These are phyloP conservation scores for Benitochromis conjunctus DNA, from an alignment of 2,113 vertebrate genomes.

Conservation along the genomic window DNA sequence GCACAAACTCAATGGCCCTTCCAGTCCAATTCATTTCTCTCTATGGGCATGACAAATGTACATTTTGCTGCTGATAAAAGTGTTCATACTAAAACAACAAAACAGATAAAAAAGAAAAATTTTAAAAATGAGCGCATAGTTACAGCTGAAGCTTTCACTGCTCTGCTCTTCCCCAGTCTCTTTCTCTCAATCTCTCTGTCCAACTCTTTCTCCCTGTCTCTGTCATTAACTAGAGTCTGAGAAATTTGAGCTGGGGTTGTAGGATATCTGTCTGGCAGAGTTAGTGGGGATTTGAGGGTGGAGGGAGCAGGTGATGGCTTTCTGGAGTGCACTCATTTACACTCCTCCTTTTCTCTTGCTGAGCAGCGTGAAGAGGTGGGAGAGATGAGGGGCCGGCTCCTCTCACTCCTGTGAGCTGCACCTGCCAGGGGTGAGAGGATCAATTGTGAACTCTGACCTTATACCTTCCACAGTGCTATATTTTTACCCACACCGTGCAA, in stretches of 20 bases:
- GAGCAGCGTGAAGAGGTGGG: constrained; percentile 80
- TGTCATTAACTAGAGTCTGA: constrained; percentile 18
- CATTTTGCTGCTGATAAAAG: constrained; percentile 63
- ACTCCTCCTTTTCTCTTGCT: constrained; percentile 77
- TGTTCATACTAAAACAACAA: constrained; percentile 53
- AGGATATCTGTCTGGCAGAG: constrained; percentile 57
- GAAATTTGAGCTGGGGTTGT: constrained; percentile 34
- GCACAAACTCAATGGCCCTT: constrained; percentile 63
- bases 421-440: constrained; percentile 70
- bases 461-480: constrained; percentile 60
- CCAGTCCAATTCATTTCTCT: constrained; percentile 65
- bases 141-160: constrained; percentile 26
- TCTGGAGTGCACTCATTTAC: constrained; percentile 79
- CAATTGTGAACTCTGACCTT: constrained; percentile 72
- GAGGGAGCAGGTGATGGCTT: constrained; percentile 78
- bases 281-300: constrained; percentile 56
- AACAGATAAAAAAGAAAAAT: constrained; percentile 21
- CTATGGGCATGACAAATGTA: constrained; percentile 76
- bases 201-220: background rate
- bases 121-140: constrained; percentile 34
- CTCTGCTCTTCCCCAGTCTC: background rate
- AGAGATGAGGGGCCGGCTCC: constrained; percentile 73
- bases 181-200: background rate
- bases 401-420: constrained; percentile 73
- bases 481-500: constrained; percentile 48